These are phyloP conservation scores for Chiloscyllium punctatum DNA, from an alignment of 2,797 vertebrate genomes.

Conservation along the genomic window DNA sequence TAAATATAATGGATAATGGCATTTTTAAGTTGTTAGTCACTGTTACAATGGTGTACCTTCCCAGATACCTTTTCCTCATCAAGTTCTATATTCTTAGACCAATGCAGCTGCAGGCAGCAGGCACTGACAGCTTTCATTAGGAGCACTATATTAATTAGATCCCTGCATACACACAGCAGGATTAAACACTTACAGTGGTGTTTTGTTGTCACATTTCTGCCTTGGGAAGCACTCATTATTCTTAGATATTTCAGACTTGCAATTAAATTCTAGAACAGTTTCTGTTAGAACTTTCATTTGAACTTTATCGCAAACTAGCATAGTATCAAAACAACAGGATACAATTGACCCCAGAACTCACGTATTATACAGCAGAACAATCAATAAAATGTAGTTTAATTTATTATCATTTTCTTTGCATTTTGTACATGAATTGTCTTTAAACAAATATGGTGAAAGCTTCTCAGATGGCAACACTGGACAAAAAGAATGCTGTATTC, in stretches of 20 bases:
- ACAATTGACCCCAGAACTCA: no score
- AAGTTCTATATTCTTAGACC: not conserved
- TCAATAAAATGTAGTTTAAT: not conserved
- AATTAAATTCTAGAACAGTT: not conserved
- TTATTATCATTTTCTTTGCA: not conserved
- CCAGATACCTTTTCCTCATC: not conserved
- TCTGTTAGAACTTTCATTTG: not conserved
- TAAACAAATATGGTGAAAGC: not conserved
- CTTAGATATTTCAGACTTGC: not conserved
- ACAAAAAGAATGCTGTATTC: not conserved
- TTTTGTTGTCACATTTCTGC: constrained; percentile 15
- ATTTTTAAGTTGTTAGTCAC: not conserved
- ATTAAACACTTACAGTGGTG: not conserved
- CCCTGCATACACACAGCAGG: not conserved
- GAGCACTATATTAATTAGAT: not conserved
- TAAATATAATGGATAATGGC: not conserved
- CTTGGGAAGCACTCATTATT: not conserved
- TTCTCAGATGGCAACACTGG: not conserved
- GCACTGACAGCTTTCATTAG: not conserved
- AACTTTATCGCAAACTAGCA: not conserved
- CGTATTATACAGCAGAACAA: not conserved
- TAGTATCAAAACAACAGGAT: not conserved
- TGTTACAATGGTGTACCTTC: not conserved
- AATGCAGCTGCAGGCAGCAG: not conserved
- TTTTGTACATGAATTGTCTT: not conserved